Evolutionary conservation across 2,888 invertebrate genomes (phyloP).

Genomic region (Cephus sareptanus): DNA sequence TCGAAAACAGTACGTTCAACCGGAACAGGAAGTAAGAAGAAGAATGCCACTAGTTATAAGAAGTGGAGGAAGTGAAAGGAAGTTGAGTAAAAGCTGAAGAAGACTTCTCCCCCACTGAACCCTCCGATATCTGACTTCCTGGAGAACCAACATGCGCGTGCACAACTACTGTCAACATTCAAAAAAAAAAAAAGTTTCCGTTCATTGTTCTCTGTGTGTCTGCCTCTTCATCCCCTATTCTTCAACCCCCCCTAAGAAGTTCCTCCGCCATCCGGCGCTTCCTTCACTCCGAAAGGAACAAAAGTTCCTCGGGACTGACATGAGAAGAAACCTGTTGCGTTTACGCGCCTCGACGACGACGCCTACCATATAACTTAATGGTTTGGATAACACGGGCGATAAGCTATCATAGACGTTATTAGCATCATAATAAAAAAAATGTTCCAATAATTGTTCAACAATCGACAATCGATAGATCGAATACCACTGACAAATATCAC

Average conservation of each 20-base stretch:
- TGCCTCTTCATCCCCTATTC: slow-evolving; percentile 11
- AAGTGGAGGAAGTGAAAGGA: background rate
- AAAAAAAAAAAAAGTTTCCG: slow-evolving; percentile 48
- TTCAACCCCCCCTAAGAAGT: slow-evolving; percentile 29
- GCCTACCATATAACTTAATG: slow-evolving; percentile 37
- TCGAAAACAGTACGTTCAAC: background rate
- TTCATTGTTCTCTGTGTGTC: slow-evolving; percentile 43
- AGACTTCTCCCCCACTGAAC: slow-evolving; percentile 17
- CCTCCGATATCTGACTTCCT: slow-evolving; percentile 11
- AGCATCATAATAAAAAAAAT: background rate
- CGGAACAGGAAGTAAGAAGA: background rate
- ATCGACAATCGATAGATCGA: too few relatives aligned
- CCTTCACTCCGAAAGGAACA: slow-evolving; percentile 34
- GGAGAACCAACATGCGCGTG: too few relatives aligned
- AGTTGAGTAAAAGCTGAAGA: slow-evolving; percentile 1
- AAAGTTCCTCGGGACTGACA: slow-evolving; percentile 51
- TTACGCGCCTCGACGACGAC: slow-evolving; percentile 17
- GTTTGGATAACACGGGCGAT: slow-evolving; percentile 36
- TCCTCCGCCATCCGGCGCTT: slow-evolving; percentile 29
- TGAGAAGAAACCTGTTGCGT: slow-evolving; percentile 56
- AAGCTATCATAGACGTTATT: background rate
- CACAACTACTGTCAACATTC: background rate
- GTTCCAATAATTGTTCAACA: too few relatives aligned
- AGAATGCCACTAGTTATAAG: background rate
- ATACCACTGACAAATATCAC: too few relatives aligned